Base-by-base conservation (phyloP, 2,888 invertebrate genomes). In the Sacculina carcini region DNA sequence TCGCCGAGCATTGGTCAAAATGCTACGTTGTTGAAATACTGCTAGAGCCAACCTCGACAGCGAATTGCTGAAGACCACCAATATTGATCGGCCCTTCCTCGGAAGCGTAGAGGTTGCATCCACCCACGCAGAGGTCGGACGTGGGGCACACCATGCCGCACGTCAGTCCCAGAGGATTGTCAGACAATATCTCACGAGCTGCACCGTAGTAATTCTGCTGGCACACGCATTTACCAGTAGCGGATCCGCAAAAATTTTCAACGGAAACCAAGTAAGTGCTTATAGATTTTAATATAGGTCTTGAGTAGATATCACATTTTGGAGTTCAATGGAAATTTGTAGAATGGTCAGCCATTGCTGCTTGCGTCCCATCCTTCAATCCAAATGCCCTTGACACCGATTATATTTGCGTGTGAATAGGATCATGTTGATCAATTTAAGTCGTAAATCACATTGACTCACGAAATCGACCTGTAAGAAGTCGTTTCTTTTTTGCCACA, bases 81-180 rank as follows among this genome's bases (percentile, higher is more conserved):
- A 98, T 98, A 63, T 98, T 98, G 60, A 98, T 98, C 0, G 94
- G 80, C 0, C 98, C 98, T 65, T 96, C 94, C 65, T 98, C 98
- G 10, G 79, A 77, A 0, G 92, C 96, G 62, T 85, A 79, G 10
- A 98, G 70, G 67, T 98, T 98, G 66, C 96, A 98, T 0, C 92
- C 90, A 0, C 96, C 96, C 0, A 94, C 94, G 64, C 96, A 98
- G 1, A 98, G 74, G 66, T 98, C 96, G 62, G 90, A 92, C 0
- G 96, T 96, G 2, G 96, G 96, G 59, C 96, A 96, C 23, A 98
- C 94, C 96, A 98, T 98, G 26, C 90, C 90, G 60, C 90, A 90
- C 0, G 87, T 86, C 2, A 92, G 70, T 0, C 90, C 98, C 51
- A 96, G 67, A 0, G 98, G 96, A 65, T 98, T 98, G 64, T 98